Base-by-base conservation (phyloP, 1,140 invertebrate genomes). In the Pachyrhynchus sulphureomaculatus region DNA sequence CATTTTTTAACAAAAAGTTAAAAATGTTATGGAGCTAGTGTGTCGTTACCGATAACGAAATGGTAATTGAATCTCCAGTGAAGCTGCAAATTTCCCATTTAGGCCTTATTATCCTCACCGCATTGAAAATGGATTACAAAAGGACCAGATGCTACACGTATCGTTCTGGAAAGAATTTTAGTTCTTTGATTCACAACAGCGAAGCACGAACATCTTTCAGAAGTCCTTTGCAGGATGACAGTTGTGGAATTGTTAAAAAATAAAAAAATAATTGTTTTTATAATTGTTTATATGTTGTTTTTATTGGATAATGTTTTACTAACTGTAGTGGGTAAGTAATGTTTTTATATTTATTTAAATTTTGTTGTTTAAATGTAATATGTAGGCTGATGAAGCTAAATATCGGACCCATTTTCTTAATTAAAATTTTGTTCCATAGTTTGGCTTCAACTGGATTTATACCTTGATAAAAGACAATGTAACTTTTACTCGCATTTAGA, bases 251-350 rank as follows among this genome's bases (percentile, higher is more conserved):
- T 5, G n/a, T 4, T 71, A 10, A 72, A 68, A 52, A 68, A 75
- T 42, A 75, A 74, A 3, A 77, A 77, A 44, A 57, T 74, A 2
- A 64, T 79, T 12, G 72, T 83, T 23, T 82, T 86, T 32, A 65
- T 77, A n/a, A 78, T 85, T 48, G 83, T 88, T 47, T 88, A 88
- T 71, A 68, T 87, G 33, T 84, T 86, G 21, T 80, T 90, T 57
- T 80, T 91, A 60, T 74, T 90, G 70, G 88, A 91, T 79, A 91
- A 91, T 78, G 82, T 90, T 55, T 78, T 91, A 9, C 76, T 91
- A 17, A 91, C 89, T 12, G 86, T 90, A 41, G 88, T 91, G 54
- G 89, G 88, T 91, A 80, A 86, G 86, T 80, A 21, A 15, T 26
- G n/a, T 49, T 49, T 18, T 26, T 47, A 23, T n/a, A n/a, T n/a